Evolutionary conservation across 2,113 vertebrate species (phyloP), one percentile per base, ranked within the genome.

Genomic region (Heteronetta atricapilla): DNA sequence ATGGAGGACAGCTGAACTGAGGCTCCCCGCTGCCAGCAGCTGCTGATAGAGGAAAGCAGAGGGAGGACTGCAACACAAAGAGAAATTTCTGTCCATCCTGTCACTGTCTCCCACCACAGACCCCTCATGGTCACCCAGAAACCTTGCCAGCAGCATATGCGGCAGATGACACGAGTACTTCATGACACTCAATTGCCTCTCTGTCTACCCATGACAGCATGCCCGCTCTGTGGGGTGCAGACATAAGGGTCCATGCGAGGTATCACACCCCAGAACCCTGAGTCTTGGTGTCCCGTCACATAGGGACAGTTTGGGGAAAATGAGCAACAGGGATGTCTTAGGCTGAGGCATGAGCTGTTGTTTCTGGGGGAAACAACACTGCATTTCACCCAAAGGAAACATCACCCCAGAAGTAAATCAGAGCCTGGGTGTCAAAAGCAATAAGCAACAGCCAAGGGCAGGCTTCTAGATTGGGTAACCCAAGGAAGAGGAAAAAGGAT

Each of bases 221-320:
- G 50, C 50, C 50, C 50, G 26, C 7, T 26, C 50, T 25, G 22
- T 8, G 7, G 13, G 8, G 67, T 34, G 50, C 33, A 69, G 50
- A 69, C 16, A 5, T 5, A 73, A 81, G 29, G 33, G 13, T n/a
- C 38, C 8, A 22, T 5, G 11, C 0, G 8, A 15, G 38, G 13
- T 40, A 55, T 75, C 26, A 31, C 1, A 10, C 8, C 23, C 17
- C 52, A 84, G 82, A 87, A 34, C 36, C 50, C 22, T 3, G 12
- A 48, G 29, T 22, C 50, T 86, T 0, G 0, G 20, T 23, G 4
- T n/a, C 7, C 42, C 28, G 36, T 67, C 11, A 11, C 38, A 76
- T 1, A 1, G 34, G 6, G 33, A 72, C 29, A 73, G 46, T 3
- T 20, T 2, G 22, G 26, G 25, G 38, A 56, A 38, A 78, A 60